Evolutionary conservation across 2,888 invertebrate genomes (phyloP).

Genomic region (Andrena bicolor): DNA sequence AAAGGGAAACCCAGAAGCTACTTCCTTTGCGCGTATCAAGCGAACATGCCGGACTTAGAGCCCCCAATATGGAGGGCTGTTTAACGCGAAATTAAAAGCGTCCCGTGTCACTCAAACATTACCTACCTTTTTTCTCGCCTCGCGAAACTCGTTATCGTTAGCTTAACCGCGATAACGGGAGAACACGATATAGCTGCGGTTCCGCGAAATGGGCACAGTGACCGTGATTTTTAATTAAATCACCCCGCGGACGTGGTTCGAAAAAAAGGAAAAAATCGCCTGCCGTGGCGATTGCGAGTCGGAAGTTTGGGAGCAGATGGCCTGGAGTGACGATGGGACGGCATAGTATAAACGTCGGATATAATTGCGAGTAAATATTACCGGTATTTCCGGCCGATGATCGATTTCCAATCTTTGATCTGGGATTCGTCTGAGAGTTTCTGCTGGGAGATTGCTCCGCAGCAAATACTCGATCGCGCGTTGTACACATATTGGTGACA

Average conservation of each 20-base stretch:
- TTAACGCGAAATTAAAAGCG: constrained; percentile 53
- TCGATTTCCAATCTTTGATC: constrained; percentile 74
- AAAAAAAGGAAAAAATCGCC: constrained; percentile 1
- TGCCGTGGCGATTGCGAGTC: neutral
- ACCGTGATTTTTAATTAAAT: constrained; percentile 61
- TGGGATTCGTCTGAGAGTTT: constrained; percentile 58
- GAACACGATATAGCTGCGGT: constrained; percentile 2
- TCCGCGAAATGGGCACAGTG: neutral
- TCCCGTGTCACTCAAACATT: constrained; percentile 25
- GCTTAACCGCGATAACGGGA: constrained; percentile 48
- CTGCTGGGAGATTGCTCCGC: constrained; percentile 46
- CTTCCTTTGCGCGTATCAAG: neutral
- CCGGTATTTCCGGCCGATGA: constrained; percentile 49
- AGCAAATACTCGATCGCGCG: constrained; percentile 65
- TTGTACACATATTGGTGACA: constrained; percentile 44
- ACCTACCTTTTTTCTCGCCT: neutral
- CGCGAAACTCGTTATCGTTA: constrained; percentile 34
- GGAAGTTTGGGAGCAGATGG: constrained; percentile 56
- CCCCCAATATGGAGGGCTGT: constrained; percentile 18
- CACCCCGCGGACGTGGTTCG: constrained; percentile 4
- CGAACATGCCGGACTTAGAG: neutral
- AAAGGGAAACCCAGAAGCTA: neutral
- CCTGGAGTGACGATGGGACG: neutral
- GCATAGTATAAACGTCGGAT: constrained; percentile 35
- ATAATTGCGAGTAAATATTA: constrained; percentile 70